Evolutionary conservation across 1,140 invertebrate species (phyloP).

Genomic region (Drosophila repleta): DNA sequence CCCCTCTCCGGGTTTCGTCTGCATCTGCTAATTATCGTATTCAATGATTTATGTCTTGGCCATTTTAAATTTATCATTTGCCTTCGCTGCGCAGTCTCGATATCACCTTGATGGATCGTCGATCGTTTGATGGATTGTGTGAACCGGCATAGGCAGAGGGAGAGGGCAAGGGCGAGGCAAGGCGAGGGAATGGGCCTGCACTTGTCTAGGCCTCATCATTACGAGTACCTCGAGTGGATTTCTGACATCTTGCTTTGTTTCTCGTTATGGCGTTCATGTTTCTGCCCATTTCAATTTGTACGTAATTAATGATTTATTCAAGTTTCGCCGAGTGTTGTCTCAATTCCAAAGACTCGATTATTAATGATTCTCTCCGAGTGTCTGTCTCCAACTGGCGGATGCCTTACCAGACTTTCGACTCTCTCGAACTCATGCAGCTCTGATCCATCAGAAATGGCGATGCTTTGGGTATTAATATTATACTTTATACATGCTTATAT

Average conservation of each 20-base stretch:
- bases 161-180: not conserved
- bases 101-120: slow-evolving; percentile 73
- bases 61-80: slow-evolving; percentile 56
- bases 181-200: slow-evolving; percentile 38
- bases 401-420: slow-evolving; percentile 2
- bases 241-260: slow-evolving; percentile 79
- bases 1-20: slow-evolving; percentile 26
- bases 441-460: slow-evolving; percentile 5
- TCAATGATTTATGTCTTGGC: slow-evolving; percentile 69
- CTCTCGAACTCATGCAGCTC: not conserved
- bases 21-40: slow-evolving; percentile 64
- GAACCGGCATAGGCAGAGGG: slow-evolving; percentile 34
- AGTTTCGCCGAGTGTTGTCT: slow-evolving; percentile 68
- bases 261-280: slow-evolving; percentile 37
- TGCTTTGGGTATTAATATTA: not conserved
- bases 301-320: slow-evolving; percentile 77
- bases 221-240: slow-evolving; percentile 61
- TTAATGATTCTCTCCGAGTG: slow-evolving; percentile 47
- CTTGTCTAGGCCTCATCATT: slow-evolving; percentile 70
- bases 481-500: not conserved
- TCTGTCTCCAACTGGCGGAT: slow-evolving; percentile 19
- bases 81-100: slow-evolving; percentile 37
- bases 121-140: slow-evolving; percentile 80
- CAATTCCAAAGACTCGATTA: slow-evolving; percentile 73
- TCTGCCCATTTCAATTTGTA: slow-evolving; percentile 62